phyloP scores from a whole-genome alignment of 2,888 invertebrate species.

The Eupithecia exiguata region DNA sequence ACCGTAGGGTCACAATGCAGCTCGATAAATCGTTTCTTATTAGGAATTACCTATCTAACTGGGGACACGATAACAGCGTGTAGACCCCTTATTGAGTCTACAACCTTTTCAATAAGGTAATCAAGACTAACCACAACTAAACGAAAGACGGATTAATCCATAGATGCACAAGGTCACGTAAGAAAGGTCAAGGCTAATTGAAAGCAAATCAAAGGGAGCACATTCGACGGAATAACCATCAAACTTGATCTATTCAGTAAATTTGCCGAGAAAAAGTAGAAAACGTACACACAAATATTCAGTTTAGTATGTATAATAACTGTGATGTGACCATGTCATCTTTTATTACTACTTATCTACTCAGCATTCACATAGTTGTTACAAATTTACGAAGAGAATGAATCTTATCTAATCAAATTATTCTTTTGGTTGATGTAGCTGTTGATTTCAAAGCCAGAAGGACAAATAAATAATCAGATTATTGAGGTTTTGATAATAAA shows the following conservation, averaged over 20 bases:
- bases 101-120: not conserved
- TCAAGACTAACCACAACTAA: not conserved
- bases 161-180: not conserved
- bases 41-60: not conserved
- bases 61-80: not conserved
- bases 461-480: not conserved
- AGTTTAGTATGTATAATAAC: no score
- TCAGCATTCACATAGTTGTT: not conserved
- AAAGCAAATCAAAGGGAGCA: no score
- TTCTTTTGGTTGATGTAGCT: not conserved
- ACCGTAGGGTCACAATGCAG: not conserved
- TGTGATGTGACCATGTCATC: no score
- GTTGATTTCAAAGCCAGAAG: not conserved
- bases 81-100: no score
- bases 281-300: no score
- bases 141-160: not conserved
- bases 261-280: no score
- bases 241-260: no score
- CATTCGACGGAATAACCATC: no score
- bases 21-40: not conserved
- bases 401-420: not conserved
- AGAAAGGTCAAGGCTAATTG: not conserved
- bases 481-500: not conserved
- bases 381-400: not conserved
- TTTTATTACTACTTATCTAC: no score